Conservation (phyloP, 2,797 vertebrate species). For the Lutjanus campechanus region DNA sequence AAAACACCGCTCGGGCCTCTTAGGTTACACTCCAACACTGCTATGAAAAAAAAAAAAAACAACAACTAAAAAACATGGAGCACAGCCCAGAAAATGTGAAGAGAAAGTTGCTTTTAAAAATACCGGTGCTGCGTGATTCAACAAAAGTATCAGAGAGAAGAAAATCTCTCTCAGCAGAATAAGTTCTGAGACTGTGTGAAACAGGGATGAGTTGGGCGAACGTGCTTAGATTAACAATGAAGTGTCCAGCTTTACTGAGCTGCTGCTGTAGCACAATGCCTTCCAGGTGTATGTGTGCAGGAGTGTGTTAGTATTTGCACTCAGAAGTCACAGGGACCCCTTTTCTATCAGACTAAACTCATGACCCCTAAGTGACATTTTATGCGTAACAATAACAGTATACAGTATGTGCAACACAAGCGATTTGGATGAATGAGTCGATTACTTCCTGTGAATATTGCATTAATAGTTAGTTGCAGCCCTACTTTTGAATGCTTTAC, state of each 20-base stretch:
- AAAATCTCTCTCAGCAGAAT: slow-evolving; percentile 34
- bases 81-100: slow-evolving; percentile 21
- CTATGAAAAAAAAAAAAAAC: slow-evolving; percentile 1
- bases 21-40: slow-evolving; percentile 31
- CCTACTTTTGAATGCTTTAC: too few relatives aligned
- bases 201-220: slow-evolving; percentile 13
- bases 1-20: slow-evolving; percentile 8
- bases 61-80: slow-evolving; percentile 6
- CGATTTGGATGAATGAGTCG: too few relatives aligned
- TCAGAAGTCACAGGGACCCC: too few relatives aligned
- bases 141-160: background rate
- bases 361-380: too few relatives aligned
- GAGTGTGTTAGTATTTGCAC: too few relatives aligned
- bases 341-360: too few relatives aligned
- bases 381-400: too few relatives aligned
- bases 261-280: slow-evolving; percentile 20
- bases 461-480: too few relatives aligned
- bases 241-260: slow-evolving; percentile 33
- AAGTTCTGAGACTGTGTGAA: background rate
- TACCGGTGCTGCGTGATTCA: slow-evolving; percentile 22
- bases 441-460: too few relatives aligned
- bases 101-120: slow-evolving; percentile 27
- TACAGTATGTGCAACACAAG: too few relatives aligned
- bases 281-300: slow-evolving; percentile 13
- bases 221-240: slow-evolving; percentile 42